Conservation (phyloP, 2,888 invertebrate genomes). For the Chymomyza caudatula region DNA sequence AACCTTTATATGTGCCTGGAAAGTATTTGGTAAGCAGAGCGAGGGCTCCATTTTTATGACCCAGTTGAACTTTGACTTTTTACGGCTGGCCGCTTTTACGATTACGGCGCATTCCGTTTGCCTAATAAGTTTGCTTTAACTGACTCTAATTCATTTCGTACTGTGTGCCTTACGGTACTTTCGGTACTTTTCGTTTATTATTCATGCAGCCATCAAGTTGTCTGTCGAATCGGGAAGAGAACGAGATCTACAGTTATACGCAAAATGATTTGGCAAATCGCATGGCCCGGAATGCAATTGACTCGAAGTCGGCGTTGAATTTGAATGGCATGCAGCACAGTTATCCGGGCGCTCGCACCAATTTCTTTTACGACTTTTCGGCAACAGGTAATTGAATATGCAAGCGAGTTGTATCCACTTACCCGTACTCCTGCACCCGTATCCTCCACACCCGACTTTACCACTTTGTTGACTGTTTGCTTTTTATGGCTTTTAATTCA, state of each 20-base stretch:
- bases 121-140: background rate
- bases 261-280: constrained; percentile 90
- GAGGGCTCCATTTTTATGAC: background rate
- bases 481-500: constrained; percentile 69
- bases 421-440: background rate
- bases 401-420: background rate
- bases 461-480: constrained; percentile 59
- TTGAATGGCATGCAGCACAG: constrained; percentile 78
- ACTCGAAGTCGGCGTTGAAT: constrained; percentile 82
- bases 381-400: constrained; percentile 74
- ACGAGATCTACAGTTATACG: constrained; percentile 93
- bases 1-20: constrained; percentile 93
- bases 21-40: constrained; percentile 90
- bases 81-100: constrained; percentile 55
- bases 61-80: constrained; percentile 49
- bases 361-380: constrained; percentile 78
- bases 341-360: constrained; percentile 76
- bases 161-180: constrained; percentile 27
- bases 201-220: constrained; percentile 89
- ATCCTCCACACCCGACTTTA: constrained; percentile 17
- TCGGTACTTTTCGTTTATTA: constrained; percentile 57
- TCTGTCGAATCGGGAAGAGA: constrained; percentile 92
- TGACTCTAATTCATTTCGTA: background rate
- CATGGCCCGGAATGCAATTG: constrained; percentile 81
- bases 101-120: constrained; percentile 24